A percentile compares a stretch with the other conserved stretches of the same genome.
Evolutionary conservation across 2,797 vertebrate species (phyloP).

Genomic region (Myotis daubentonii): DNA sequence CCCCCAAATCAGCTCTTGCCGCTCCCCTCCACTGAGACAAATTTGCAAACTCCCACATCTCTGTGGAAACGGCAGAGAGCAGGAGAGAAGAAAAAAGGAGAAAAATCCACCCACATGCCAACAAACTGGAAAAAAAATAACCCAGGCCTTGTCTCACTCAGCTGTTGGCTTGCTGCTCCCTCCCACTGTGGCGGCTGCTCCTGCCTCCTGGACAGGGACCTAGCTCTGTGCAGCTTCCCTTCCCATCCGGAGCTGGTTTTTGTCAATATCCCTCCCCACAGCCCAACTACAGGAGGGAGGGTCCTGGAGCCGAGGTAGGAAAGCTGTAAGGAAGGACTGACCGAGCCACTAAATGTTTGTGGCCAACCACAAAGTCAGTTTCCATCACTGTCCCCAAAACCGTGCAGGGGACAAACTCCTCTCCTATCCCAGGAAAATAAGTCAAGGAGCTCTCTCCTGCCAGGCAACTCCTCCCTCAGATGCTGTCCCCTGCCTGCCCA

Average conservation of each 20-base stretch:
- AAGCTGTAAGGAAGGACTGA: not conserved
- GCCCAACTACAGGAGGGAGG: not conserved
- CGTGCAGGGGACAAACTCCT: not conserved
- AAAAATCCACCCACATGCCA: slow-evolving; percentile 83
- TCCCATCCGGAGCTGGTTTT: slow-evolving; percentile 55
- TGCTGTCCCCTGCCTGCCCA: not conserved
- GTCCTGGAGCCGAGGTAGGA: not conserved
- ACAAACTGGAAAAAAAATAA: slow-evolving; percentile 82
- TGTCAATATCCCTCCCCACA: slow-evolving; percentile 9
- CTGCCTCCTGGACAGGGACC: slow-evolving; percentile 77
- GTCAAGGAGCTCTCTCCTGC: not conserved
- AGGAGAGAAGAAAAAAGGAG: slow-evolving; percentile 79
- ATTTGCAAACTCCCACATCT: slow-evolving; percentile 84
- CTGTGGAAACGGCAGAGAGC: slow-evolving; percentile 80
- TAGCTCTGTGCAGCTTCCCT: slow-evolving; percentile 49
- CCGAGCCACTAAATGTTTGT: not conserved
- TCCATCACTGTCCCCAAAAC: not conserved
- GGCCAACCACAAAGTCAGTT: not conserved
- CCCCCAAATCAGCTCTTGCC: slow-evolving; percentile 69
- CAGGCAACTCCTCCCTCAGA: slow-evolving; percentile 1
- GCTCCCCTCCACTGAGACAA: slow-evolving; percentile 75
- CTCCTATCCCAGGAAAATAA: not conserved
- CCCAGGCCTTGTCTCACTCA: slow-evolving; percentile 80
- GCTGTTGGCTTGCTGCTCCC: slow-evolving; percentile 78
- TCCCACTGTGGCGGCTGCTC: slow-evolving; percentile 78